phyloP scores from a whole-genome alignment of 2,888 invertebrate genomes.

The Desoria tigrina region DNA sequence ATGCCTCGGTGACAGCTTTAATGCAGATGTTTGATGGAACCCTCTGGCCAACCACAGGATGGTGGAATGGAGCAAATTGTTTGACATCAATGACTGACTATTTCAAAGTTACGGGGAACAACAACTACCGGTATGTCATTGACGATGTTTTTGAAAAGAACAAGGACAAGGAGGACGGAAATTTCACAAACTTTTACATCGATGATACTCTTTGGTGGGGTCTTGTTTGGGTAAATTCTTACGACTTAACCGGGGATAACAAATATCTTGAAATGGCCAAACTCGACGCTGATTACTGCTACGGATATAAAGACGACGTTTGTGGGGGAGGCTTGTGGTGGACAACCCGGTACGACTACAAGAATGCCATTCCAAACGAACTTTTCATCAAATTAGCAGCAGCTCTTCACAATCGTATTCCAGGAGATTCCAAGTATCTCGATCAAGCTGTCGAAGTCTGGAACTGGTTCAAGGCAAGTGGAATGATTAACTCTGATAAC shows the following conservation, averaged over 20 bases:
- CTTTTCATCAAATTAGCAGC: slow-evolving; percentile 48
- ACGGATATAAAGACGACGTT: slow-evolving; percentile 36
- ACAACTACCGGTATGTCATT: slow-evolving; percentile 34
- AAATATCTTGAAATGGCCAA: slow-evolving; percentile 50
- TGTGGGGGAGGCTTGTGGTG: slow-evolving; percentile 46
- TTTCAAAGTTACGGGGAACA: slow-evolving; percentile 28
- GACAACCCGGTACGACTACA: slow-evolving; percentile 34
- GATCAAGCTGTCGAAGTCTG: slow-evolving; percentile 40
- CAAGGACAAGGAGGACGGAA: slow-evolving; percentile 40
- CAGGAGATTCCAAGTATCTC: slow-evolving; percentile 37
- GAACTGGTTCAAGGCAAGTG: slow-evolving; percentile 44
- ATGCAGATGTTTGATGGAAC: slow-evolving; percentile 46
- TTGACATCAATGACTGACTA: slow-evolving; percentile 50
- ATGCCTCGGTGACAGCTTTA: slow-evolving; percentile 47
- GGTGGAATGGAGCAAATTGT: slow-evolving; percentile 51
- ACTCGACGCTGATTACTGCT: slow-evolving; percentile 44
- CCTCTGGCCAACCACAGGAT: slow-evolving; percentile 43
- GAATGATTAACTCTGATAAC: slow-evolving; percentile 46
- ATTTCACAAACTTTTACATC: slow-evolving; percentile 43
- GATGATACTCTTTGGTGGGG: slow-evolving; percentile 49
- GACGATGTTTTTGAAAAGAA: slow-evolving; percentile 48
- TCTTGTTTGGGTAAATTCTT: slow-evolving; percentile 43
- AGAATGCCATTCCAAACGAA: slow-evolving; percentile 50
- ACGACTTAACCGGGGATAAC: slow-evolving; percentile 37
- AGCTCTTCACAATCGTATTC: slow-evolving; percentile 44